Percentiles rank a stretch among this genome's conserved stretches.
phyloP scores from a whole-genome alignment of 2,113 vertebrate species.

The Maccullochella peelii region DNA sequence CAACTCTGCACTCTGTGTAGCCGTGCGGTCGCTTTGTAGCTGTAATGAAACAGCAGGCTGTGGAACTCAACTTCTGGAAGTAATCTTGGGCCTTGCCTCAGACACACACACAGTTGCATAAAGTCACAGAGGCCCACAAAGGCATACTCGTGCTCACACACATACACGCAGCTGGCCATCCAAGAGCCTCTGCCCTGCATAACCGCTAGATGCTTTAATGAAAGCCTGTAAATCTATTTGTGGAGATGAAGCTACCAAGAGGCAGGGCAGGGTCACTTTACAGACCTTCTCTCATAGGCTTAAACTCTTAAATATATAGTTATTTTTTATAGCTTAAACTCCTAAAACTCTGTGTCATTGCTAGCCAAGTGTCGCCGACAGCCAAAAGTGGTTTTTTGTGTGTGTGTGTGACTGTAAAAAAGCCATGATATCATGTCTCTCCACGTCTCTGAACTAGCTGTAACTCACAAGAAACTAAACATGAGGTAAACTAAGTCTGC shows the following conservation, averaged over 20 bases:
- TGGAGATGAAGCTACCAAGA: constrained; percentile 65
- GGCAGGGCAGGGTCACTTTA: constrained; percentile 72
- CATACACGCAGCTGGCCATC: constrained; percentile 61
- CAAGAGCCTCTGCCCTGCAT: constrained; percentile 61
- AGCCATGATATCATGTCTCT: constrained; percentile 58
- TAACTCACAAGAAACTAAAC: constrained; percentile 21
- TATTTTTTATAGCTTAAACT: constrained; percentile 65
- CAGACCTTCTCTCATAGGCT: constrained; percentile 64
- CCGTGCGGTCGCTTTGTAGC: constrained; percentile 78
- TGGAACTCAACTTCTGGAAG: constrained; percentile 78
- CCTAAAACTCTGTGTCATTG: constrained; percentile 55
- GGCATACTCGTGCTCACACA: constrained; percentile 9
- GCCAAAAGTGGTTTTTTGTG: constrained; percentile 27
- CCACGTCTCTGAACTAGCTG: constrained; percentile 20
- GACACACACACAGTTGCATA: constrained; percentile 39
- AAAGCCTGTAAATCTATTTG: constrained; percentile 82
- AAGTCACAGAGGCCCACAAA: constrained; percentile 42
- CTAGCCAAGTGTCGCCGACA: constrained; percentile 46
- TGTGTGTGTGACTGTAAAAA: constrained; percentile 33
- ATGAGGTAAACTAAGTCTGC: constrained; percentile 13
- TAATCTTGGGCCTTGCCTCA: constrained; percentile 71
- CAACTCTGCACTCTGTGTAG: constrained; percentile 76
- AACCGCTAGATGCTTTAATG: constrained; percentile 77
- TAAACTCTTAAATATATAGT: constrained; percentile 67
- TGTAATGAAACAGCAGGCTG: constrained; percentile 78